Evolutionary conservation across 2,888 invertebrate genomes (phyloP).

Genomic region (Protula sp.): DNA sequence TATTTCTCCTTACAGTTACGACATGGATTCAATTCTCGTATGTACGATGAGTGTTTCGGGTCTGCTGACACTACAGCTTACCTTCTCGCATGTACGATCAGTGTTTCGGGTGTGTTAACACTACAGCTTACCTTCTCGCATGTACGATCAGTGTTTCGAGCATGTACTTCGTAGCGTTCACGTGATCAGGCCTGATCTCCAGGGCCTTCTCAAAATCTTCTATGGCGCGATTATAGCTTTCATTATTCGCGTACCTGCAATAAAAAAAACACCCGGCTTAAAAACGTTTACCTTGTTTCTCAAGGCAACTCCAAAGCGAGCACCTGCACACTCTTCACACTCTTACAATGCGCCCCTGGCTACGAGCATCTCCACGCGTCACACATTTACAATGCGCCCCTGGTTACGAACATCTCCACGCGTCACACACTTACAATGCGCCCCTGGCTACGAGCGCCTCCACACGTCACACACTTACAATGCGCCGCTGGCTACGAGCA

Average conservation of each 20-base stretch:
- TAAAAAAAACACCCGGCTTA: no score
- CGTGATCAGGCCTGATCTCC: constrained; percentile 80
- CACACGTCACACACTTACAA: constrained; percentile 68
- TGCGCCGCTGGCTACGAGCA: constrained; percentile 68
- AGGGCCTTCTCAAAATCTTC: constrained; percentile 90
- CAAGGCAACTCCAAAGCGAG: no score
- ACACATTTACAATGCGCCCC: constrained; percentile 67
- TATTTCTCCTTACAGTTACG: no score
- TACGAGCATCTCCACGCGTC: constrained; percentile 83
- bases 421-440: constrained; percentile 71
- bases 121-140: constrained; percentile 64
- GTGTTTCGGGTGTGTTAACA: constrained; percentile 87
- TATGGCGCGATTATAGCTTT: constrained; percentile 86
- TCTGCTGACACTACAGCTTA: constrained; percentile 62
- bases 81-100: constrained; percentile 76
- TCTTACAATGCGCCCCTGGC: constrained; percentile 69
- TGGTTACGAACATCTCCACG: no score
- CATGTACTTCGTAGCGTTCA: constrained; percentile 89
- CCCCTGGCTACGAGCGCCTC: constrained; percentile 71
- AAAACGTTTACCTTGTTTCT: no score
- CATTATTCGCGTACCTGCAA: constrained; percentile 76
- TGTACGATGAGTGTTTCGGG: constrained; percentile 86
- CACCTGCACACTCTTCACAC: no score
- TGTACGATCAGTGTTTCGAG: constrained; percentile 86
- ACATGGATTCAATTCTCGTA: constrained; percentile 61